Conservation (phyloP, 1,140 invertebrate species). For the Brachionus angularis region DNA sequence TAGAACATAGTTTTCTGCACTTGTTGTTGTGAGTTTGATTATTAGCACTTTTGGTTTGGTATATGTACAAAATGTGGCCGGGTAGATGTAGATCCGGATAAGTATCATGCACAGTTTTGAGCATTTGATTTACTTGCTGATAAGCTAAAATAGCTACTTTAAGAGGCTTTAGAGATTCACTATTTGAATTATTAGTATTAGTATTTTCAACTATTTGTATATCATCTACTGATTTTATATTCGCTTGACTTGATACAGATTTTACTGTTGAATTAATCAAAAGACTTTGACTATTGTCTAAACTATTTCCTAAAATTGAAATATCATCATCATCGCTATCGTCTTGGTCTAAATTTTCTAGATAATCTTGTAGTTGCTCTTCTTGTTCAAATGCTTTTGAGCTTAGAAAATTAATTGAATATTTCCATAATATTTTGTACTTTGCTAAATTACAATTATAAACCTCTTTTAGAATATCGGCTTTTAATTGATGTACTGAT, state of each 20-base stretch:
- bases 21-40: background rate
- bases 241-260: no score
- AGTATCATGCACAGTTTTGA: slow-evolving; percentile 5
- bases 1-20: background rate
- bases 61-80: slow-evolving; percentile 40
- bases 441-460: slow-evolving; percentile 5
- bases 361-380: background rate
- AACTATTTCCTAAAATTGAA: no score
- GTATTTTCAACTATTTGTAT: background rate
- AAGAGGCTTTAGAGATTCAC: no score
- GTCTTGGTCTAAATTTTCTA: background rate
- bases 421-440: slow-evolving; percentile 38
- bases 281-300: no score
- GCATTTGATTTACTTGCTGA: background rate
- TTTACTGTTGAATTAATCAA: no score
- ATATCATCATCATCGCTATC: no score
- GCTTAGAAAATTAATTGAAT: background rate
- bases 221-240: no score
- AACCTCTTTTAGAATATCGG: slow-evolving; percentile 24
- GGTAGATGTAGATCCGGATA: slow-evolving; percentile 36
- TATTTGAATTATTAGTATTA: no score
- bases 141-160: background rate
- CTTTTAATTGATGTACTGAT: slow-evolving; percentile 35
- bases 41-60: background rate
- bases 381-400: background rate